A percentile compares a stretch with the other conserved stretches of the same genome.
phyloP scores from a whole-genome alignment of 2,113 vertebrate species.

The Pipa parva region DNA sequence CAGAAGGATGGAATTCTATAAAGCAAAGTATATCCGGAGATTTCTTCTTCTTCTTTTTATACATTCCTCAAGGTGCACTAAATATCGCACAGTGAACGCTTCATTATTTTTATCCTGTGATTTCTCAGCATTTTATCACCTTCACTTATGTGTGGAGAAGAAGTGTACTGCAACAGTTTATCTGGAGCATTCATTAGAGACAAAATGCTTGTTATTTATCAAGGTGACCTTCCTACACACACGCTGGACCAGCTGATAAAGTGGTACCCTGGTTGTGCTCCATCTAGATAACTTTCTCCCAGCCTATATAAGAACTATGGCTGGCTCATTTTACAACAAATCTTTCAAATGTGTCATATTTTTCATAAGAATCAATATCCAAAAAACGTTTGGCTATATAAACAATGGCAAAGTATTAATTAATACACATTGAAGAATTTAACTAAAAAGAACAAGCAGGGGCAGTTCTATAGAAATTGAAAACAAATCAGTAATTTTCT shows the following conservation, averaged over 20 bases:
- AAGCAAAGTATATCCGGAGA: background rate
- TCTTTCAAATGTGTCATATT: too few relatives aligned
- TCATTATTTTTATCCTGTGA: background rate
- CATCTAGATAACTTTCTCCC: background rate
- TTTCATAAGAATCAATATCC: too few relatives aligned
- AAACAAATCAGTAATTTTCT: too few relatives aligned
- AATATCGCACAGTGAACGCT: conserved; percentile 2
- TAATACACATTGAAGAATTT: too few relatives aligned
- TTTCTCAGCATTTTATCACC: conserved; percentile 1
- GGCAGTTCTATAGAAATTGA: too few relatives aligned
- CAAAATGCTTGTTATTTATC: background rate
- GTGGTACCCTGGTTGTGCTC: background rate
- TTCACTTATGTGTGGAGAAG: background rate
- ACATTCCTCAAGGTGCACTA: background rate
- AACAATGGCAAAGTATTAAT: too few relatives aligned
- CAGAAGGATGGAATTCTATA: background rate
- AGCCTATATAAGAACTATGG: background rate
- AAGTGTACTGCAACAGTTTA: conserved; percentile 1
- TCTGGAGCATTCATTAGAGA: background rate
- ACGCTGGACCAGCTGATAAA: background rate
- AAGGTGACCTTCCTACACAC: background rate
- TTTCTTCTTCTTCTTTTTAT: too few relatives aligned
- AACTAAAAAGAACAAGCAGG: too few relatives aligned
- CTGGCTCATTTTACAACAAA: background rate
- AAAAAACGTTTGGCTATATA: too few relatives aligned